These are phyloP conservation scores for Chrysogorgia sp. DNA, from an alignment of 92 coral and sea anemone genomes.

Conservation along the genomic window DNA sequence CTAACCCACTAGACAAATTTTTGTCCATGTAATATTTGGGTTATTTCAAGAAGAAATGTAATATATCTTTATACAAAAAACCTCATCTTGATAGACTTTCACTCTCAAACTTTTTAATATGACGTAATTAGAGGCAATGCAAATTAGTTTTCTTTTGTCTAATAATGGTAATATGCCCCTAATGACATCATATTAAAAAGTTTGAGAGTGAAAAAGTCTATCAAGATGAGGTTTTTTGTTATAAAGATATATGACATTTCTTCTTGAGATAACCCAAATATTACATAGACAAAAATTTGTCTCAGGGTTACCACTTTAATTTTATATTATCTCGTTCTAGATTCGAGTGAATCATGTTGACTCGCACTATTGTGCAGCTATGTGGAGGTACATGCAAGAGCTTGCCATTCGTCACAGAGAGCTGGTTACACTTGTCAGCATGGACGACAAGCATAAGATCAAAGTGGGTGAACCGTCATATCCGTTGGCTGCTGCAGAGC, in stretches of 20 bases:
- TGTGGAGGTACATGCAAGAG: constrained; percentile 33
- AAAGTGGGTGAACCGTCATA: constrained; percentile 31
- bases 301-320: not conserved
- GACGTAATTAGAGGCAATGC: too few relatives aligned
- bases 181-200: too few relatives aligned
- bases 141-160: too few relatives aligned
- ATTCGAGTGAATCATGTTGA: constrained; percentile 20
- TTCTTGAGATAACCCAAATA: not conserved
- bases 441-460: too few relatives aligned
- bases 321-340: not conserved
- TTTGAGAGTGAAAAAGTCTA: too few relatives aligned
- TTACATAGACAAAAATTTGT: not conserved
- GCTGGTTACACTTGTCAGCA: constrained; percentile 30
- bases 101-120: too few relatives aligned
- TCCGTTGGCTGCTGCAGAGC: constrained; percentile 34
- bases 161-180: too few relatives aligned
- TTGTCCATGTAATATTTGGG: not conserved
- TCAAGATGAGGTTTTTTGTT: not conserved
- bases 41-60: not conserved
- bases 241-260: not conserved
- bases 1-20: too few relatives aligned
- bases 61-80: too few relatives aligned
- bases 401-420: constrained; percentile 26
- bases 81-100: not conserved
- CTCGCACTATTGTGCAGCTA: constrained; percentile 31